These are phyloP conservation scores for Pelosia muscerda DNA, from an alignment of 2,888 invertebrate genomes.

Conservation along the genomic window DNA sequence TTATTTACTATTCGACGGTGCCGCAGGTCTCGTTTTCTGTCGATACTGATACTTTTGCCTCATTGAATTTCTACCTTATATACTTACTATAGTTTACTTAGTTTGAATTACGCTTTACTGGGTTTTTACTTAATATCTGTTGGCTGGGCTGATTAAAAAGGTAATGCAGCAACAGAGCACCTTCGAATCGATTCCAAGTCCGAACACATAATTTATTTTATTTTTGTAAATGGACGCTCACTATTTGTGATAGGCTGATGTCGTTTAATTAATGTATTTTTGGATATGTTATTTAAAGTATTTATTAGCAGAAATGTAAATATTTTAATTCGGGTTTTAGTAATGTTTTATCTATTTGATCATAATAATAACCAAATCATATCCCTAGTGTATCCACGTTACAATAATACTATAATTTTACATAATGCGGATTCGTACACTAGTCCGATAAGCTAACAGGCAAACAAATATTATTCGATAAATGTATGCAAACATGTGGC, in stretches of 20 bases:
- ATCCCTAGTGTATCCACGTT: neutral
- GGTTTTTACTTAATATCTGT: neutral
- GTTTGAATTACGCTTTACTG: neutral
- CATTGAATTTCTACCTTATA: neutral
- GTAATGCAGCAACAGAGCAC: too few relatives aligned
- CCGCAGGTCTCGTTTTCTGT: neutral
- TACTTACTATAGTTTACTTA: neutral
- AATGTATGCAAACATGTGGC: slow-evolving; percentile 1
- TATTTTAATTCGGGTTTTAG: neutral
- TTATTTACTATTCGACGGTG: slow-evolving; percentile 4
- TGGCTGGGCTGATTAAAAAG: too few relatives aligned
- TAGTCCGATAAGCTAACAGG: slow-evolving; percentile 4
- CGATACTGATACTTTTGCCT: slow-evolving; percentile 3
- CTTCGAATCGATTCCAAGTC: too few relatives aligned
- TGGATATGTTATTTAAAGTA: too few relatives aligned
- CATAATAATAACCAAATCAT: neutral
- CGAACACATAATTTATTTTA: too few relatives aligned
- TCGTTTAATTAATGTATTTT: too few relatives aligned
- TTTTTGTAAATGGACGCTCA: too few relatives aligned
- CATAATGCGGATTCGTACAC: neutral
- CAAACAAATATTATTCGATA: slow-evolving; percentile 2
- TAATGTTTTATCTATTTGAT: neutral
- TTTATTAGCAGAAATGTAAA: too few relatives aligned
- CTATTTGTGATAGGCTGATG: too few relatives aligned
- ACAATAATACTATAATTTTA: neutral